Base-by-base conservation (phyloP, 92 coral and sea anemone genomes). In the Palythoa grandiflora region DNA sequence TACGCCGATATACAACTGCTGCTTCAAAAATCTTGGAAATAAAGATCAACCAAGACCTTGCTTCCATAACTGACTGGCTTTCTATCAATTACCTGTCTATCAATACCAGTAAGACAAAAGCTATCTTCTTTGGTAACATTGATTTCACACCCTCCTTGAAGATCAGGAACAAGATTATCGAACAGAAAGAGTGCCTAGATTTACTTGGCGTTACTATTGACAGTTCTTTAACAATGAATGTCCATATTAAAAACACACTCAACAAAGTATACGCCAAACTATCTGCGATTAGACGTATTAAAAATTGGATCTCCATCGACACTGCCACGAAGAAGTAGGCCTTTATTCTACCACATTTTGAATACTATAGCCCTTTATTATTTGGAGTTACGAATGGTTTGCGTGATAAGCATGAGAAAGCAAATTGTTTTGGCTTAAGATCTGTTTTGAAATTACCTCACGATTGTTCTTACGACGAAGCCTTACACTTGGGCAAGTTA, bases 121-220 rank as follows among this genome's bases (percentile, higher is more conserved):
- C 85, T 55, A 80, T 80, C 70, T 36, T 73, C 71, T 21, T 80
- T 37, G 85, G 85, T 51, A 53, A 53, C 50, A 17, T 40, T 53
- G 44, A 53, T 54, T 60, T 3, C 73, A 8, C 28, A 6, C 71
- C 40, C 71, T 1, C 15, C 61, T 59, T 59, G 9, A 80, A 2
- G 85, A 8, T 80, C 40, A 37, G 35, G 44, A 80, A 59, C 73
- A 53, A 59, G 68, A 80, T n/a, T 57, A 80, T 80, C 19, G 85
- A 80, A 53, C 71, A 53, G 73, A 80, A 53, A 53, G 73, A 57
- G 20, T 53, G 85, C 20, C 71, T 80, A n/a, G 71, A 57, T 5
- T 12, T 60, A 53, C 85, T 80, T 80, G 85, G 85, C 73, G 85
- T 80, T 57, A 53, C 71, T 53, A 53, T 35, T 80, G 75, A 81